These are phyloP conservation scores for Mustela lutreola DNA, from an alignment of 2,113 vertebrate genomes.

Conservation along the genomic window DNA sequence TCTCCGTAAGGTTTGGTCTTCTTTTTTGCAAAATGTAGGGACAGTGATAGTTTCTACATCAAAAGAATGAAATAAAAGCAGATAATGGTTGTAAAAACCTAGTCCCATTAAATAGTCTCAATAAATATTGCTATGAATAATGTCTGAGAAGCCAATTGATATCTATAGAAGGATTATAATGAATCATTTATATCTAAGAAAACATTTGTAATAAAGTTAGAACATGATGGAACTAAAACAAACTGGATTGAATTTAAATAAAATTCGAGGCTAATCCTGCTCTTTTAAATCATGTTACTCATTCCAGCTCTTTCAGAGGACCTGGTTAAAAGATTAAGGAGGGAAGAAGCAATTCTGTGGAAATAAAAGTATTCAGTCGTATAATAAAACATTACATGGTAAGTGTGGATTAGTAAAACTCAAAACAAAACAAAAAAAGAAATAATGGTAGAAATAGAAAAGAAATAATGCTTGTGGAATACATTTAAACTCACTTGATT, in stretches of 20 bases:
- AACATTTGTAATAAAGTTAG: background rate
- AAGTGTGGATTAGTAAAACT: background rate
- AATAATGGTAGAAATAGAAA: background rate
- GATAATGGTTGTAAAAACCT: background rate
- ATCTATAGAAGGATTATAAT: background rate
- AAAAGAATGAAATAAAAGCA: background rate
- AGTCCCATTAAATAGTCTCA: constrained; percentile 37
- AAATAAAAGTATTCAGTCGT: background rate
- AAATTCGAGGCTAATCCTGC: background rate
- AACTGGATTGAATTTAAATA: constrained; percentile 36
- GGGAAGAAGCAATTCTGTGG: background rate
- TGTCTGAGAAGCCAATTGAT: background rate
- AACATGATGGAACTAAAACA: constrained; percentile 11
- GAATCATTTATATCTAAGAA: background rate
- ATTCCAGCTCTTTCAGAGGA: background rate
- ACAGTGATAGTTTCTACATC: background rate
- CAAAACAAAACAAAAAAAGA: background rate
- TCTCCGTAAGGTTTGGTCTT: background rate
- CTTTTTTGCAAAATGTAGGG: background rate
- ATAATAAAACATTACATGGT: background rate
- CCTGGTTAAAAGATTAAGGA: background rate
- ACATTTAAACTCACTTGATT: background rate
- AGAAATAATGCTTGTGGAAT: background rate
- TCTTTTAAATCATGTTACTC: background rate
- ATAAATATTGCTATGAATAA: background rate